phyloP scores from a whole-genome alignment of 2,797 vertebrate species.

The Tadarida brasiliensis region DNA sequence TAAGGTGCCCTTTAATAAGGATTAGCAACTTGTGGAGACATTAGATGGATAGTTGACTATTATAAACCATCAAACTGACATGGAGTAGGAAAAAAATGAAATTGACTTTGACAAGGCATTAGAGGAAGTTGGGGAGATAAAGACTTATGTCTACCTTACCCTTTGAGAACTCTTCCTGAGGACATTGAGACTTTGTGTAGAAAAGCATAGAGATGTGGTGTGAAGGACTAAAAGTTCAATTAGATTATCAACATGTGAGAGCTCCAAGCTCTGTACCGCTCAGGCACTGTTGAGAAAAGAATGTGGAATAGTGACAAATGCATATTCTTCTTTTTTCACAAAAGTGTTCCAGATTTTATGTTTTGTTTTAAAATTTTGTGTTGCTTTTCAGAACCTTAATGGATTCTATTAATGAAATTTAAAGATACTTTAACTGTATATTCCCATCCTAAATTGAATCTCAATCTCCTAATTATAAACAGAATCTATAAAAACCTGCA shows the following conservation, averaged over 20 bases:
- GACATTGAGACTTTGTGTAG: slow-evolving; percentile 20
- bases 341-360: neutral
- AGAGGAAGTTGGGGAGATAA: neutral
- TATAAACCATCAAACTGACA: slow-evolving; percentile 43
- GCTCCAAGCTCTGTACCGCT: neutral
- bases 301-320: neutral
- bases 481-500: neutral
- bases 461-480: neutral
- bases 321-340: neutral
- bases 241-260: neutral
- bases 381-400: neutral
- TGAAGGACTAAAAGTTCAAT: neutral
- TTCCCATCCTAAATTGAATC: neutral
- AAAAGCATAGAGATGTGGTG: neutral
- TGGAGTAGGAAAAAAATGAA: neutral
- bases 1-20: slow-evolving; percentile 48
- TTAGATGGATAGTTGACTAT: slow-evolving; percentile 50
- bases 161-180: neutral
- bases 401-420: neutral
- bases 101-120: neutral
- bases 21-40: slow-evolving; percentile 58
- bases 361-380: neutral
- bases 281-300: neutral
- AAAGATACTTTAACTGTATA: neutral
- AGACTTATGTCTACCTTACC: neutral